Base-by-base conservation (phyloP, 2,888 invertebrate genomes). In the Morinoia aosen region DNA sequence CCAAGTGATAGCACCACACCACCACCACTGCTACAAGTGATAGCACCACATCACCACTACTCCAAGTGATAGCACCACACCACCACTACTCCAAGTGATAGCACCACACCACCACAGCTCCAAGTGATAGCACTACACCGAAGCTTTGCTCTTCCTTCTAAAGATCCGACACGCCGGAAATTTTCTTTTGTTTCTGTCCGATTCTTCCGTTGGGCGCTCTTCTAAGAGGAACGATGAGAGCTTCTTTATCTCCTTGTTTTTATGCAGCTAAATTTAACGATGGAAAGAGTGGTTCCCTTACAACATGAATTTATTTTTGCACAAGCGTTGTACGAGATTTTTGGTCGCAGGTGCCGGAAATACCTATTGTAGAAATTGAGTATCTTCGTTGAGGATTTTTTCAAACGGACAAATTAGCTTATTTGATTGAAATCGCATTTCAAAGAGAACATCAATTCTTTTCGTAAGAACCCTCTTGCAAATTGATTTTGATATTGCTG, bases 241-340 rank as follows among this genome's bases (percentile, higher is more conserved):
- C 93, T 93, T 56, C 93, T 93, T 93, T 93, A 93, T 93, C 93
- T 93, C n/a, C 93, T 93, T 93, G 93, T 93, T 93, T 93, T 93
- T 93, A 57, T 90, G 90, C 90, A 90, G 19, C 90, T 90, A 90
- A 90, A 90, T 90, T 90, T 48, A 90, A 90, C 90, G 90, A 90
- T 90, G 90, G 14, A 90, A 48, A 90, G 90, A 90, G 76, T 33
- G 76, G 25, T 76, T 76, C 33, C 25, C 76, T 76, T 33, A 19
- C 25, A 16, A 76, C 33, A 33, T 76, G 25, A 76, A 33, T 33
- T 33, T 33, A 76, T 19, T 76, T 76, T 76, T 33, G 8, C 76
- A 12, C 76, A 33, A 14, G 76, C 8, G 76, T 19, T 76, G 10
- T 33, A 76, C 12, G 25, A 10, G 76, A 76, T 10, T 76, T 76